Base-by-base conservation (phyloP, 1,140 invertebrate genomes). In the Achatina immaculata region DNA sequence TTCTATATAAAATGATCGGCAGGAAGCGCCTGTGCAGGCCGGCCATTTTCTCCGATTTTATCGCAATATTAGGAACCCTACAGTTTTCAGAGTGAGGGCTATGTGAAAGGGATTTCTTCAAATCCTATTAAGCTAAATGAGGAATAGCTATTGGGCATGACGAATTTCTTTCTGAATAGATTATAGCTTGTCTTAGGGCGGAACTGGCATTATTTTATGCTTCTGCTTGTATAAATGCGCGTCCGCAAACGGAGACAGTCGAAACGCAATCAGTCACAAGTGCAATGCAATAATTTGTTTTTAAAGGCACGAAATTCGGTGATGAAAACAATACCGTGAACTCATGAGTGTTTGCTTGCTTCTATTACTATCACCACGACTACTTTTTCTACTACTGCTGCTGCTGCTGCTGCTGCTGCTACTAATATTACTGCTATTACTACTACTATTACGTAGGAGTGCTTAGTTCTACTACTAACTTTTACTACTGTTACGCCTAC, bases 41-140 rank as follows among this genome's bases (percentile, higher is more conserved):
- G 38, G 38, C 71, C 71, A 69, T 69, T 69, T 69, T 45, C 43
- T 45, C 38, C 43, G 71, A 73, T 73, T 48, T 73, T 73, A 73
- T 73, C 71, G 28, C 28, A 43, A 73, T 51, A 51, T 51, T 73
- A 48, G 71, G 28, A 73, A 45, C 43, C 43, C 45, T 51, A 73
- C 28, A 43, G 71, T 43, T 48, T 69, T 16, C 9, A 34, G 36
- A 34, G 16, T 16, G 36, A 24, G 2, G 71, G 71, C 71, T 73
- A 24, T 73, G 71, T 48, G 71, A 73, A 71, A 1, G 9, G 68
- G 68, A 42, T 7, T 71, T 71, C 68, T 71, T 42, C 36, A 71
- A 71, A 71, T 71, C 68, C 68, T 71, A 71, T 71, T 43, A 71
- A 3, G 38, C 34, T 66, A 66, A 66, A 66, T 66, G 62, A 66